Conservation (phyloP, 2,888 invertebrate genomes). For the Drosophila pegasa region DNA sequence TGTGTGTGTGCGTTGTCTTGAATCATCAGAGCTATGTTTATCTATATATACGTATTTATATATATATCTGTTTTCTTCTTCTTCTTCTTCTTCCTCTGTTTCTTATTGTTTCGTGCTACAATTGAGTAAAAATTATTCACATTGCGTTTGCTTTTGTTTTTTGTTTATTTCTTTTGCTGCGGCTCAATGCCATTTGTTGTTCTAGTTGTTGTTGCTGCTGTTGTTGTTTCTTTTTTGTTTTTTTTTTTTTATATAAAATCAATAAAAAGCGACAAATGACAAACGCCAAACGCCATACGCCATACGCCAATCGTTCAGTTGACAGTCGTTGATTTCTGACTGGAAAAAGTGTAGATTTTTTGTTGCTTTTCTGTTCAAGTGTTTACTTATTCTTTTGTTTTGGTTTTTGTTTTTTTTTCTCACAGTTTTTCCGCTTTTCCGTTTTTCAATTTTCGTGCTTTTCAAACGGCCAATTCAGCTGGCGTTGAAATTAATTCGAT, state of each 20-base stretch:
- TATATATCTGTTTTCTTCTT: constrained; percentile 10
- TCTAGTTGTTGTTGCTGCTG: constrained; percentile 33
- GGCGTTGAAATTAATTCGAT: constrained; percentile 61
- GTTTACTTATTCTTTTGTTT: constrained; percentile 10
- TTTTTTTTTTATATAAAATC: constrained; percentile 64
- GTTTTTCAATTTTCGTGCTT: constrained; percentile 27
- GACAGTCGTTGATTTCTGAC: constrained; percentile 76
- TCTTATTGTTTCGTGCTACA: constrained; percentile 61
- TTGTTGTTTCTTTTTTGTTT: constrained; percentile 8
- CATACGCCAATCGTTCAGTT: constrained; percentile 20
- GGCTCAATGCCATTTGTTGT: constrained; percentile 52
- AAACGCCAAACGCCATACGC: constrained; percentile 11
- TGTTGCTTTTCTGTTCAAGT: constrained; percentile 12
- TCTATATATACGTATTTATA: constrained; percentile 7
- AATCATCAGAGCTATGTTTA: constrained; percentile 32
- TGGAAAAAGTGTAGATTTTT: constrained; percentile 2
- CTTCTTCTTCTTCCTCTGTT: constrained; percentile 21
- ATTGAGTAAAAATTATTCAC: constrained; percentile 75
- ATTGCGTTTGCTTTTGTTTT: constrained; percentile 63
- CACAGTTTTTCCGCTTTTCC: constrained; percentile 21
- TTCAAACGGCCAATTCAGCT: constrained; percentile 40
- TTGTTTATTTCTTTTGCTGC: constrained; percentile 39
- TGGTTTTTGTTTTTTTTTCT: background rate
- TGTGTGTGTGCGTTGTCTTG: constrained; percentile 48
- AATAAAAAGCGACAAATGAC: constrained; percentile 64